These are phyloP conservation scores for Drosophila multiciliata DNA, from an alignment of 2,888 invertebrate genomes.

Conservation along the genomic window DNA sequence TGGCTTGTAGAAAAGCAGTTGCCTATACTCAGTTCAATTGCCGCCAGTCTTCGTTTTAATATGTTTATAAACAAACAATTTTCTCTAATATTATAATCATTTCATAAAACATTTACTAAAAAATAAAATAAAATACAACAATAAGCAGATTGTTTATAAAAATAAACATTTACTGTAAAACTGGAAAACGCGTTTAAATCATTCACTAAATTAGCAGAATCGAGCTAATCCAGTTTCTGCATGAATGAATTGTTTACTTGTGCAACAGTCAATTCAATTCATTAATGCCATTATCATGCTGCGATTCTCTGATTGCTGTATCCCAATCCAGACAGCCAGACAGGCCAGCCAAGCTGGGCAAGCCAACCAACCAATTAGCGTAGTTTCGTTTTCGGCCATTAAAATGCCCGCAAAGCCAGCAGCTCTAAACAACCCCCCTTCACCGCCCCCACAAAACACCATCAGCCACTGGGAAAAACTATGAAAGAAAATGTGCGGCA, in stretches of 20 bases:
- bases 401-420: conserved; percentile 21
- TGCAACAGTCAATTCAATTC: not conserved
- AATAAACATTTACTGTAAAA: not conserved
- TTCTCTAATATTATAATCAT: not conserved
- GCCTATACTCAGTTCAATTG: not conserved
- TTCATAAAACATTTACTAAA: too few species aligned
- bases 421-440: not conserved
- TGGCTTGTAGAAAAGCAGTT: not conserved
- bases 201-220: not conserved
- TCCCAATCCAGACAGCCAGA: conserved; percentile 4
- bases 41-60: not conserved
- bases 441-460: not conserved
- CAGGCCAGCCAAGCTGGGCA: not conserved
- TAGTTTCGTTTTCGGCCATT: conserved; percentile 45
- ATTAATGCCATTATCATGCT: not conserved
- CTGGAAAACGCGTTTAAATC: not conserved
- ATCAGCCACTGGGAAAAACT: not conserved
- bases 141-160: not conserved
- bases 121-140: not conserved
- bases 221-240: not conserved
- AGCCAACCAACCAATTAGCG: conserved; percentile 35
- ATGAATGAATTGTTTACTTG: conserved; percentile 1
- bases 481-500: conserved; percentile 6
- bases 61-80: not conserved
- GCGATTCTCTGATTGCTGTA: not conserved